Evolutionary conservation across 2,888 invertebrate species (phyloP), one percentile per base, ranked within the genome.

Genomic region (Euplexia lucipara): DNA sequence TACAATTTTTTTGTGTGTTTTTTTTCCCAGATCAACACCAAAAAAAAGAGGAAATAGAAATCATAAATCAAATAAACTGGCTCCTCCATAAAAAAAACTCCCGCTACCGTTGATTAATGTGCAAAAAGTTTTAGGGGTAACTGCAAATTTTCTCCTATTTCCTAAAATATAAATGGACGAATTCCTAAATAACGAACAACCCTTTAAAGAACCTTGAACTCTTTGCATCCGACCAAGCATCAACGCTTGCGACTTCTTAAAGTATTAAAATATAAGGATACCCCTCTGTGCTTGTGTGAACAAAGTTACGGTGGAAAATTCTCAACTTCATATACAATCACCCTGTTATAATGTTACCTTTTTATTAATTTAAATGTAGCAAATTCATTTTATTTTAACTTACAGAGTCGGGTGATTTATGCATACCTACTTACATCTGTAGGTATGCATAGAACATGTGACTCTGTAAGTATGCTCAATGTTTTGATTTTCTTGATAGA

Each of bases 201-300:
- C 71, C 71, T 81, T 81, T 61, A 66, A 72, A 78, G 78, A 79
- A 77, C 79, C 83, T 76, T 82, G 77, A 75, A 83, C 72, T 75
- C 75, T 78, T 70, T 71, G 74, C 77, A 73, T 75, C 78, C 70
- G 62, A 67, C 75, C 70, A 68, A 79, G 78, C 78, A 80, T 85
- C 83, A 82, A 81, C 79, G 83, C 81, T 76, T 80, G 78, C 68
- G 70, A 84, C 83, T 85, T 80, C 78, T 77, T 82, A 79, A 84
- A 82, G 83, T 84, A 83, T 84, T 84, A 82, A 83, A 84, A 81
- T 80, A 73, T 77, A 76, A 78, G 73, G 76, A 78, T 79, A 81
- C 75, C 59, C 63, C 45, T 57, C 54, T 54, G 18, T 60, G 52
- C 66, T 78, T 78, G 75, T 72, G 65, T 81, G 69, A 72, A 75